Evolutionary conservation across 2,797 vertebrate species (phyloP).

Genomic region (Pristis pectinata): DNA sequence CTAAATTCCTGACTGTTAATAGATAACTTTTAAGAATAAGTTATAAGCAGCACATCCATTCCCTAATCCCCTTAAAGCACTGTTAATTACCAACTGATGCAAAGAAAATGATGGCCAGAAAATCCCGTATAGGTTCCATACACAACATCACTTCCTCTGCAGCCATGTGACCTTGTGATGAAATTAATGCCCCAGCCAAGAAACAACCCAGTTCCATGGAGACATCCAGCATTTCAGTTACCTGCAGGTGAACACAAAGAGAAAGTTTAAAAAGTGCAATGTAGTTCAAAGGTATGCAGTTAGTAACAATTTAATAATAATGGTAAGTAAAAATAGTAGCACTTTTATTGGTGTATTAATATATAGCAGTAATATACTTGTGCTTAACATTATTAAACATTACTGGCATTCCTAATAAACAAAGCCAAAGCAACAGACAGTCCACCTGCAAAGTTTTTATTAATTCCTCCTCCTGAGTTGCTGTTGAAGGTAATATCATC

Average conservation of each 20-base stretch:
- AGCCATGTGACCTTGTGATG: slow-evolving; percentile 88
- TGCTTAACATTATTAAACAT: neutral
- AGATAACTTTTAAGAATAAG: neutral
- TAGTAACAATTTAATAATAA: neutral
- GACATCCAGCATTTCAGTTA: slow-evolving; percentile 82
- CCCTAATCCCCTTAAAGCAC: neutral
- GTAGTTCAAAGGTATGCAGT: neutral
- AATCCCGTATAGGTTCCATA: slow-evolving; percentile 90
- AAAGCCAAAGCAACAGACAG: neutral
- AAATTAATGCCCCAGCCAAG: slow-evolving; percentile 84
- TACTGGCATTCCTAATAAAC: neutral
- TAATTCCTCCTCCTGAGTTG: neutral
- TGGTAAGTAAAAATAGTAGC: neutral
- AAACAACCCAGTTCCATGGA: slow-evolving; percentile 98
- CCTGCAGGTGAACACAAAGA: slow-evolving; percentile 53
- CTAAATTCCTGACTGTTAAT: neutral
- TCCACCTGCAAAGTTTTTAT: neutral
- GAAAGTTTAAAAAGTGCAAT: neutral
- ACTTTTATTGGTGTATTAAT: neutral
- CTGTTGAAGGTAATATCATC: neutral
- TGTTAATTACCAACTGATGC: slow-evolving; percentile 80
- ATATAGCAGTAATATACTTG: neutral
- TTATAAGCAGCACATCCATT: neutral
- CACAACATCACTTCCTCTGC: slow-evolving; percentile 78
- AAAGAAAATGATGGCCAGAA: slow-evolving; percentile 95